Evolutionary conservation across 2,113 vertebrate genomes (phyloP), one percentile per base, ranked within the genome.

Genomic region (Brachypteracias leptosomus): DNA sequence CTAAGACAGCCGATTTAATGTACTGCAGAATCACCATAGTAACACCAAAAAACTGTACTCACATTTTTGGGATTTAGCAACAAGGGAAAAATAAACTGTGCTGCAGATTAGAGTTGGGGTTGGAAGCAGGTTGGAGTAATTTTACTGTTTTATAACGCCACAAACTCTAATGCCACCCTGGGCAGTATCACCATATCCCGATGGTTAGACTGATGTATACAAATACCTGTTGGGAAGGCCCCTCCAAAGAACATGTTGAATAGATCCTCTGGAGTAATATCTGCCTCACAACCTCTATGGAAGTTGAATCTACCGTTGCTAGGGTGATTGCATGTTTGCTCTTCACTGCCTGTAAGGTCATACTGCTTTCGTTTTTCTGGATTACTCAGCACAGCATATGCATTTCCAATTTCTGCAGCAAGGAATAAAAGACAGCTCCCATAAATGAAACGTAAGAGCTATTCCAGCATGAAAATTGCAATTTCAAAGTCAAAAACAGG

Each of bases 211-310:
- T 26, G 54, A 46, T 14, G 15, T 36, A 66, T 42, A 71, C 20
- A 88, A 96, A 97, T 98, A 99, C 99, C 99, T 97, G 99, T 98
- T 62, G 99, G 98, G 94, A 99, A 99, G 44, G 99, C 98, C 8
- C 99, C 99, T 82, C 99, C 99, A 84, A 99, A 99, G 96, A 99
- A 99, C 99, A 99, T 99, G 97, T 99, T 99, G 97, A 99, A 99
- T 54, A 99, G 98, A 97, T 99, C 99, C 89, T 99, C 99, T 5
- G 99, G 99, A 62, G 99, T 99, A 97, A 99, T 99, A 95, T 99
- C 99, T 1, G 99, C 99, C 94, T 99, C 99, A 58, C 99, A 99
- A 38, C 99, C 99, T 95, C 99, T 96, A 62, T 99, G 99, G 98
- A 99, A 99, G 93, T 99, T 99, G 87, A 99, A 99, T 85, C 99